Conservation (phyloP, 2,797 vertebrate genomes). For the Onychomys arenicola region DNA sequence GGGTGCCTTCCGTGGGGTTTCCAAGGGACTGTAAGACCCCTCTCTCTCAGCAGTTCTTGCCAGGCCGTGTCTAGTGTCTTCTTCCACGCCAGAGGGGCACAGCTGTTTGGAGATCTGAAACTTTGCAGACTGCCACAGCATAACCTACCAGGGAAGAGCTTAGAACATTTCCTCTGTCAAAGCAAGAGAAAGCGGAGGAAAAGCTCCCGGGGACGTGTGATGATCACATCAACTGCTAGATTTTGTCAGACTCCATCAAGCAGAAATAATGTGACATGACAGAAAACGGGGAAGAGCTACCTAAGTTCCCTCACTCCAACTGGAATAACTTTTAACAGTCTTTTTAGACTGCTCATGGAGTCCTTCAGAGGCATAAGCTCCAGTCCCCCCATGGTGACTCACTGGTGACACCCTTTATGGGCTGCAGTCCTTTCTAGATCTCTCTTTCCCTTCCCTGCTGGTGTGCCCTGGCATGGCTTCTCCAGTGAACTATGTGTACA, state of each 20-base stretch:
- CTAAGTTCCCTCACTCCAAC: background rate
- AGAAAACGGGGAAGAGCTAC: background rate
- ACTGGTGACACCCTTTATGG: background rate
- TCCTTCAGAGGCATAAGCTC: background rate
- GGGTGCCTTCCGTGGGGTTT: conserved; percentile 53
- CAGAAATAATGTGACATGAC: background rate
- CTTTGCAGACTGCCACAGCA: background rate
- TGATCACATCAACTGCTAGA: background rate
- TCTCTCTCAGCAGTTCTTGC: conserved; percentile 51
- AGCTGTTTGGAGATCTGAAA: background rate
- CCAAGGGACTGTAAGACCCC: conserved; percentile 37
- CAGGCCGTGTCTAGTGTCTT: conserved; percentile 61
- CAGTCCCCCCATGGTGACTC: background rate
- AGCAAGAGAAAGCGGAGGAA: background rate
- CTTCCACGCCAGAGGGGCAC: conserved; percentile 40
- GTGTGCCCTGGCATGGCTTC: background rate
- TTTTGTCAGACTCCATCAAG: background rate
- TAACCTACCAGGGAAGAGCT: conserved; percentile 2
- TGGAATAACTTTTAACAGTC: background rate
- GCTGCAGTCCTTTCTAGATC: background rate
- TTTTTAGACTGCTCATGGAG: background rate
- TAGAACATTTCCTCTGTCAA: conserved; percentile 37
- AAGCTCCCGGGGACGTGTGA: background rate
- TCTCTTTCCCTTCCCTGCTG: background rate
- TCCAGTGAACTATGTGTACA: background rate